Evolutionary conservation across 1,140 invertebrate species (phyloP).

Genomic region (Heliconius hewitsoni): DNA sequence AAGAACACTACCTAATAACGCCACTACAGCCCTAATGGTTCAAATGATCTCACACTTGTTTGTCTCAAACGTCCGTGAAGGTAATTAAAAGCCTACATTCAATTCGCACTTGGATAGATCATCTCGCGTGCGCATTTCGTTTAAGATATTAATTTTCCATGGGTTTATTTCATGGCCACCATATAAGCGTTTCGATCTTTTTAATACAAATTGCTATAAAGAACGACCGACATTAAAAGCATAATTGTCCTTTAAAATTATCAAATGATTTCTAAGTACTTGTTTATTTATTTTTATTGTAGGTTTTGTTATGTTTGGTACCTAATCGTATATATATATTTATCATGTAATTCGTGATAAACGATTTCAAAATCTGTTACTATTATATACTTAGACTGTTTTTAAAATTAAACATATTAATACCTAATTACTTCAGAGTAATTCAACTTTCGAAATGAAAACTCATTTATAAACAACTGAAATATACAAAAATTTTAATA

Average conservation of each 20-base stretch:
- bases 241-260: background rate
- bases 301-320: background rate
- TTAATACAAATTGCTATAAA: background rate
- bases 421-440: too few relatives aligned
- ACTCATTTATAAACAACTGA: too few relatives aligned
- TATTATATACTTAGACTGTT: too few relatives aligned
- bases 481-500: too few relatives aligned
- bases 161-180: slow-evolving; percentile 22
- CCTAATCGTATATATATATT: background rate
- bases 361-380: too few relatives aligned
- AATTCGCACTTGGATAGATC: slow-evolving; percentile 17
- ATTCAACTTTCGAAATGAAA: too few relatives aligned
- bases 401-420: too few relatives aligned
- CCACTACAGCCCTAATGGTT: background rate
- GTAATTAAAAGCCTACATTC: slow-evolving; percentile 19
- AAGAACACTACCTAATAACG: too few relatives aligned
- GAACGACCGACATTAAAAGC: background rate
- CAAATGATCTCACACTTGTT: slow-evolving; percentile 2
- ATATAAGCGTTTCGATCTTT: background rate
- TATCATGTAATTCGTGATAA: too few relatives aligned
- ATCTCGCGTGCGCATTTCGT: slow-evolving; percentile 18
- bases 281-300: background rate
- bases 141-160: slow-evolving; percentile 22
- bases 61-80: background rate
- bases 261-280: background rate